Percentiles rank a stretch among this genome's conserved stretches.
Conservation (phyloP, 2,888 invertebrate species). For the Drosophila paracracens region DNA sequence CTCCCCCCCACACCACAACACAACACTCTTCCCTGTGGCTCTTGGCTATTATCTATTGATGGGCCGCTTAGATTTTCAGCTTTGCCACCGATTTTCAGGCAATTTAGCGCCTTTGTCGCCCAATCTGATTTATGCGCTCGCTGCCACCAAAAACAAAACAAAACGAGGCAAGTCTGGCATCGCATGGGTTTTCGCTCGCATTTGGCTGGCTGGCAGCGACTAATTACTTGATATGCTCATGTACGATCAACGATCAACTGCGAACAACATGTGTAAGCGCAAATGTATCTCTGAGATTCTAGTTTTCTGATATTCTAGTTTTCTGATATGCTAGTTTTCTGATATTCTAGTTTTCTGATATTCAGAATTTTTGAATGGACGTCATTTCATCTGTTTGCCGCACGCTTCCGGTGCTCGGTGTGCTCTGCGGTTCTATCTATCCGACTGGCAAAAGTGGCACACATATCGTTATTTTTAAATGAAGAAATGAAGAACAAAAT, state of each 20-base stretch:
- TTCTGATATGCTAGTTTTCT: slow-evolving; percentile 7
- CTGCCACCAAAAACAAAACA: no score
- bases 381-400: slow-evolving; percentile 63
- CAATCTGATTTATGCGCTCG: slow-evolving; percentile 66
- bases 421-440: slow-evolving; percentile 1
- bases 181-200: slow-evolving; percentile 34
- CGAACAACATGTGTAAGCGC: slow-evolving; percentile 43
- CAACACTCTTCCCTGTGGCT: background rate
- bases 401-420: slow-evolving; percentile 66
- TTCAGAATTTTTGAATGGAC: slow-evolving; percentile 60
- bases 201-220: slow-evolving; percentile 47
- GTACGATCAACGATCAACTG: slow-evolving; percentile 16
- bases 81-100: slow-evolving; percentile 34
- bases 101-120: slow-evolving; percentile 71
- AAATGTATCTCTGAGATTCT: slow-evolving; percentile 30
- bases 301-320: slow-evolving; percentile 23
- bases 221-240: slow-evolving; percentile 65
- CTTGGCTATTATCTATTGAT: slow-evolving; percentile 72
- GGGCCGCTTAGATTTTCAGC: slow-evolving; percentile 41
- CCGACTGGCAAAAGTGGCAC: slow-evolving; percentile 67
- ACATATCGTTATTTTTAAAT: slow-evolving; percentile 76
- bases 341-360: slow-evolving; percentile 29
- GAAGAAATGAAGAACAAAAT: slow-evolving; percentile 58
- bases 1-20: background rate
- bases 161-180: slow-evolving; percentile 3